Base-by-base conservation (phyloP, 2,113 vertebrate species). In the Melanotaenia duboulayi region DNA sequence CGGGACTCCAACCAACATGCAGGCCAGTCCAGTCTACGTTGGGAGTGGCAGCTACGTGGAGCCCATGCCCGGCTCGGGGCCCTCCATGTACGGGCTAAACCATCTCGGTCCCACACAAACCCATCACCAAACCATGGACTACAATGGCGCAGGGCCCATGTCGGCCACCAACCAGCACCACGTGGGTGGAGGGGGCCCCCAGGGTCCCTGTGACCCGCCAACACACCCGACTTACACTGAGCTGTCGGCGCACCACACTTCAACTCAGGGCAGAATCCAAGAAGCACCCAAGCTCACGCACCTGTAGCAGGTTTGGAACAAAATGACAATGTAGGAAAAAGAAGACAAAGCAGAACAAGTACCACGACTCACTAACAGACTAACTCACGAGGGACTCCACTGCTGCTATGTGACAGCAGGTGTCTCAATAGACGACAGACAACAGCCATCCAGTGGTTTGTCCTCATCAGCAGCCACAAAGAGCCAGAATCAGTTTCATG, bases 261-360 rank as follows among this genome's bases (percentile, higher is more conserved):
- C 97, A 23, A 87, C 91, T 97, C 98, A 98, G 97, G 97, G 97
- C 95, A 96, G 98, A 96, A 98, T 99, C 94, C 98, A 99, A 93
- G 97, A 99, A 95, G 97, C 97, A 88, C 98, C 98, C 95, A 99
- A 99, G 91, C 92, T 99, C 93, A 99, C 98, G 89, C 98, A 99
- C 93, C 97, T 99, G 98, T 99, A 97, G 96, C 92, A 89, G 91
- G 86, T 90, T 88, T 90, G 91, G 82, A 89, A 85, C 68, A 83
- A 81, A 84, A 70, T 54, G 57, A 81, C 52, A 60, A 74, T 65
- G 65, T 75, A 86, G 67, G 71, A 80, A 74, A 82, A 79, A 60
- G 77, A 87, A 68, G 73, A 87, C 42, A 12, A 73, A 71, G 67
- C 46, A 67, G 32, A 83, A 82, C 39, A 65, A 62, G 57, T 76